These are phyloP conservation scores for Maniola hyperantus DNA, from an alignment of 2,888 invertebrate species.

Conservation along the genomic window DNA sequence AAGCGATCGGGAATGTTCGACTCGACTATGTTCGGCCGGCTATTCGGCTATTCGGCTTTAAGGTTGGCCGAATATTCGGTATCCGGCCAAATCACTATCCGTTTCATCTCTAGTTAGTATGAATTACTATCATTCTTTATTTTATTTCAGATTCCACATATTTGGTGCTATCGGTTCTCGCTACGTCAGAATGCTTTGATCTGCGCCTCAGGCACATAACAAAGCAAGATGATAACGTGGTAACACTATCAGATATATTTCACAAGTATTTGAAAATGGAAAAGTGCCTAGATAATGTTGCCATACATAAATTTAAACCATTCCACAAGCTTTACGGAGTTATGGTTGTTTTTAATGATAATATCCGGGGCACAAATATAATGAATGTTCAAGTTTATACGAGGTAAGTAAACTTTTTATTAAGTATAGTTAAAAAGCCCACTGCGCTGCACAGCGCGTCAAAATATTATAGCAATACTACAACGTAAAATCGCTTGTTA, in stretches of 20 bases:
- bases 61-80: too few species aligned
- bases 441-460: too few species aligned
- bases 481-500: too few species aligned
- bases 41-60: too few species aligned
- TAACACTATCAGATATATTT: constrained; percentile 51
- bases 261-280: constrained; percentile 59
- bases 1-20: too few species aligned
- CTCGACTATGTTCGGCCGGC: too few species aligned
- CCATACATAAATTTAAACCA: constrained; percentile 58
- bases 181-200: constrained; percentile 55
- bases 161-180: constrained; percentile 46
- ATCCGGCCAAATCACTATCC: too few species aligned
- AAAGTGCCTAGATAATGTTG: constrained; percentile 47
- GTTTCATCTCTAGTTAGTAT: too few species aligned
- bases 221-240: constrained; percentile 32
- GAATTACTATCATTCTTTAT: too few species aligned
- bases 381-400: constrained; percentile 52
- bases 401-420: constrained; percentile 50
- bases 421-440: too few species aligned
- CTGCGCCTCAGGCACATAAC: constrained; percentile 55
- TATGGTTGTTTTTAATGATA: constrained; percentile 52
- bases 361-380: constrained; percentile 26
- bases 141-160: constrained; percentile 29
- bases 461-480: too few species aligned
- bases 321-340: constrained; percentile 63